phyloP scores from a whole-genome alignment of 1,140 invertebrate genomes.

The Bombus pyrosoma region DNA sequence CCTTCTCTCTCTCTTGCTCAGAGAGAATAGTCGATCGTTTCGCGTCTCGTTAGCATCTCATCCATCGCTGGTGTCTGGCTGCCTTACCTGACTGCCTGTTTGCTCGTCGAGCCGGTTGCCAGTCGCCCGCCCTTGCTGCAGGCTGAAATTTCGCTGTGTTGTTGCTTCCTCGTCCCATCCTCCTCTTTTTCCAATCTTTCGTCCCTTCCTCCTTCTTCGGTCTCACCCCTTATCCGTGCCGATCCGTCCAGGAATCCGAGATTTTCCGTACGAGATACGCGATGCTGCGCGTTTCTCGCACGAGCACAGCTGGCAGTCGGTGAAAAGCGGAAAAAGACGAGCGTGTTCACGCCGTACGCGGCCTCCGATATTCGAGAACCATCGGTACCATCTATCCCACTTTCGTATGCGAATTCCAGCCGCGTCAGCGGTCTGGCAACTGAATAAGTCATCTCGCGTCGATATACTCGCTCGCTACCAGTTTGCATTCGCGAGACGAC shows the following conservation, averaged over 20 bases:
- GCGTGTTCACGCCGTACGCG: no score
- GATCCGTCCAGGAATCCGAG: conserved; percentile 40
- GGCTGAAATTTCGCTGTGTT: conserved; percentile 64
- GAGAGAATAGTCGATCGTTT: conserved; percentile 70
- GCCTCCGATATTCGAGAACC: neutral
- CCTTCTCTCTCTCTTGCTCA: conserved; percentile 37
- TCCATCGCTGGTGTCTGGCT: conserved; percentile 65
- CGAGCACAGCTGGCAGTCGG: neutral
- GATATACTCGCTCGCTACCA: neutral
- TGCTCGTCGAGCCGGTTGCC: conserved; percentile 41
- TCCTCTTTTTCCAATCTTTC: neutral
- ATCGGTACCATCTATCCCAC: no score
- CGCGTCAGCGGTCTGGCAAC: neutral
- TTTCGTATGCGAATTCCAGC: conserved; percentile 10
- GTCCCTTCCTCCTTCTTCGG: neutral
- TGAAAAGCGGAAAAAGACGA: neutral
- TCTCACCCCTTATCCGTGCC: neutral
- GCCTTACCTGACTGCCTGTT: conserved; percentile 41
- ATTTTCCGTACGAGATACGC: conserved; percentile 49
- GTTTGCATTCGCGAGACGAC: neutral
- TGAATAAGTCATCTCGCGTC: conserved; percentile 31
- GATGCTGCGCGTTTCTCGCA: neutral
- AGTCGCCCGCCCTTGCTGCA: conserved; percentile 4
- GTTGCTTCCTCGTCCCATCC: conserved; percentile 11
- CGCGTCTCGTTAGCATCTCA: conserved; percentile 73